These are phyloP conservation scores for Ictidomys tridecemlineatus DNA, from an alignment of 2,113 vertebrate species.

Conservation along the genomic window DNA sequence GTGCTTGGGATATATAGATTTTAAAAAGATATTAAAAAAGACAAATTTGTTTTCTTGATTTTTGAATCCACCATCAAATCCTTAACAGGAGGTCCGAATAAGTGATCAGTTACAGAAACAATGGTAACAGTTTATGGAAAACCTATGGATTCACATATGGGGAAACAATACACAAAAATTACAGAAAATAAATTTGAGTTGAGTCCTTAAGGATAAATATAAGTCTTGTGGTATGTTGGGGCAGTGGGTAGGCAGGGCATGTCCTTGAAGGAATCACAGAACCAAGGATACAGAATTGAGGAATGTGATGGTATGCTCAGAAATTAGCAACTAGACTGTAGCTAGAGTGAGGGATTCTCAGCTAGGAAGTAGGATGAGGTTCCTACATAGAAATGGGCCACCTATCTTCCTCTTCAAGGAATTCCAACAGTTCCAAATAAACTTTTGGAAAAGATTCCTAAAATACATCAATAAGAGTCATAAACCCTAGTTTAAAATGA, in stretches of 20 bases:
- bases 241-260: background rate
- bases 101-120: background rate
- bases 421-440: background rate
- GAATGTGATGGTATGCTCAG: background rate
- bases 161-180: background rate
- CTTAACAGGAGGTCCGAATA: background rate
- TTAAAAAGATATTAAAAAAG: background rate
- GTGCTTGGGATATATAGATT: background rate
- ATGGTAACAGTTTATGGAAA: background rate
- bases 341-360: background rate
- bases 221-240: background rate
- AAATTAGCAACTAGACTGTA: background rate
- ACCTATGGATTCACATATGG: background rate
- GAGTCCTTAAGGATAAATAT: background rate
- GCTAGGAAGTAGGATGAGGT: background rate
- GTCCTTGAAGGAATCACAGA: background rate
- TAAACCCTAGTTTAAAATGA: background rate
- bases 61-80: background rate
- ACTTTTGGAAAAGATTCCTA: background rate
- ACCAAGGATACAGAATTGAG: background rate
- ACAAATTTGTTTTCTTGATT: too few species aligned
- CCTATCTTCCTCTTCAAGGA: background rate
- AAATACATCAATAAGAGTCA: background rate
- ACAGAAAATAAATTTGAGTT: background rate
- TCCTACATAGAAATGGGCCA: background rate